Evolutionary conservation across 2,113 vertebrate genomes (phyloP).

Genomic region (Cranoglanis bouderius): DNA sequence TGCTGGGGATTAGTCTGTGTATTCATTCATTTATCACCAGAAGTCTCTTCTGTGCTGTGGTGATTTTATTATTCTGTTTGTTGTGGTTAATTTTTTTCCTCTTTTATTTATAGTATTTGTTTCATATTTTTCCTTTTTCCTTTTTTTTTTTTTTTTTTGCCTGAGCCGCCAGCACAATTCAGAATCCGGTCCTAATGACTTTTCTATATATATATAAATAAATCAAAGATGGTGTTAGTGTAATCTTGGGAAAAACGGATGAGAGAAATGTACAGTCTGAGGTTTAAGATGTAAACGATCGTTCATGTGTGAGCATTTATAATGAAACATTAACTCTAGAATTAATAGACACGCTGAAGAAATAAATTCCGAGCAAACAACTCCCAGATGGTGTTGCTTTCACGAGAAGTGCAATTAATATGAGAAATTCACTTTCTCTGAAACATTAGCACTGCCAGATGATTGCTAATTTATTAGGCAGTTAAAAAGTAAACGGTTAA

Average conservation of each 20-base stretch:
- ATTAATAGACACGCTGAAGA: constrained; percentile 10
- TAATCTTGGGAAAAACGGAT: not conserved
- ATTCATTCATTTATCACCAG: not conserved
- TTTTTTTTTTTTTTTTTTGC: not conserved
- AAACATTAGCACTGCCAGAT: constrained; percentile 15
- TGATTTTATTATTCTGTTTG: not conserved
- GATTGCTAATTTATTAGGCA: not conserved
- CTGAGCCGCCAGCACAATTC: not conserved
- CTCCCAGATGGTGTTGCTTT: constrained; percentile 20
- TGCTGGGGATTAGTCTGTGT: not conserved
- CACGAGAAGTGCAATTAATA: constrained; percentile 5
- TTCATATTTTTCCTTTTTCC: not conserved
- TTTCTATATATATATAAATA: not conserved
- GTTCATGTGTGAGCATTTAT: constrained; percentile 2
- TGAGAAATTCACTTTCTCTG: not conserved
- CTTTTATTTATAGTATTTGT: not conserved
- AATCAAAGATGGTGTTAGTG: not conserved
- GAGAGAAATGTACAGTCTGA: not conserved
- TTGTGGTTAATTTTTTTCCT: not conserved
- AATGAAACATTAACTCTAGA: constrained; percentile 25
- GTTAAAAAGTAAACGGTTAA: not conserved
- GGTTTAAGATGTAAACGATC: not conserved
- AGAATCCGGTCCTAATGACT: not conserved
- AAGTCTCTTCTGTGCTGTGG: not conserved
- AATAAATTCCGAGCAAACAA: constrained; percentile 21